These are phyloP conservation scores for Limnephilus rhombicus DNA, from an alignment of 2,888 invertebrate species.

Conservation along the genomic window DNA sequence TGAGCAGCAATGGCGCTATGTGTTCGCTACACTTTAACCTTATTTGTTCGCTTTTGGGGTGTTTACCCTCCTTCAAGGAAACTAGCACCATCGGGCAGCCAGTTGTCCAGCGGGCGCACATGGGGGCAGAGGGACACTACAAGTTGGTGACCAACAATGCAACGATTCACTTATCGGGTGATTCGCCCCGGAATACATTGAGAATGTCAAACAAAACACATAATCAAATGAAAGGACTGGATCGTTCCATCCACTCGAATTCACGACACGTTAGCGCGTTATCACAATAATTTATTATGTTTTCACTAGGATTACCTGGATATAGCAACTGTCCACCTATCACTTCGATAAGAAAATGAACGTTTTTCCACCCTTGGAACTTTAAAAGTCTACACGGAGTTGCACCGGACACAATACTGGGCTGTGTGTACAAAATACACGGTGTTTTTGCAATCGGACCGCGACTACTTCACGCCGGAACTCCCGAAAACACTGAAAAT, in stretches of 20 bases:
- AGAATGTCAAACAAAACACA: slow-evolving; percentile 44
- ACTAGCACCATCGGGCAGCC: slow-evolving; percentile 59
- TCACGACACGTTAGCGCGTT: not conserved
- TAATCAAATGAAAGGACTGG: slow-evolving; percentile 11
- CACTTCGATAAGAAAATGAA: not conserved
- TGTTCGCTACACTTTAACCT: slow-evolving; percentile 45
- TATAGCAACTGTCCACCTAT: not conserved
- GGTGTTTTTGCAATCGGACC: slow-evolving; percentile 6
- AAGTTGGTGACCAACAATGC: not conserved
- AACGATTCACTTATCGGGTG: not conserved
- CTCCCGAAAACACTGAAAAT: slow-evolving; percentile 20
- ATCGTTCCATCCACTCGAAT: not conserved
- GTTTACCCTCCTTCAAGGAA: slow-evolving; percentile 52
- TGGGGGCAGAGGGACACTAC: slow-evolving; percentile 42
- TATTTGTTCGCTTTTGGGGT: slow-evolving; percentile 62
- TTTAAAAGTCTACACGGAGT: not conserved
- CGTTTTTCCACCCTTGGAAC: not conserved
- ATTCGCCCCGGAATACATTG: slow-evolving; percentile 47
- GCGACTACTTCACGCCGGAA: slow-evolving; percentile 27
- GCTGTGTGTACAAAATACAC: slow-evolving; percentile 34
- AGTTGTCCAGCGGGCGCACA: slow-evolving; percentile 57
- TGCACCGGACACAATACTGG: not conserved
- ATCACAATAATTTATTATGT: slow-evolving; percentile 6
- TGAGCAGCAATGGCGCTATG: slow-evolving; percentile 43
- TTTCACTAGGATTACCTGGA: slow-evolving; percentile 6